Evolutionary conservation across 1,140 invertebrate genomes (phyloP).

Genomic region (Bombus confusus): DNA sequence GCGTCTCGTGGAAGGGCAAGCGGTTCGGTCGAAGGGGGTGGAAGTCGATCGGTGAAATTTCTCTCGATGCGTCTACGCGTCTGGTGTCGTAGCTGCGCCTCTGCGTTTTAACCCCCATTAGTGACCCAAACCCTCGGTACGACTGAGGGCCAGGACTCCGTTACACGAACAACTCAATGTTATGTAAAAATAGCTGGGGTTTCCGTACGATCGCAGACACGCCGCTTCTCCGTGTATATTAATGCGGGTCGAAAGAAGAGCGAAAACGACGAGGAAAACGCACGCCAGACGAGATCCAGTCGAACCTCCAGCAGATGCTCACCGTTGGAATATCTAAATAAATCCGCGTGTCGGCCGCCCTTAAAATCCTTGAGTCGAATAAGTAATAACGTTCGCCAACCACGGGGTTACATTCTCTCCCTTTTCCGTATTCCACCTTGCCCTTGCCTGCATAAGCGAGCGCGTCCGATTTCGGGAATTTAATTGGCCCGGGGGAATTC

Average conservation of each 20-base stretch:
- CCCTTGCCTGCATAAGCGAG: slow-evolving; percentile 71
- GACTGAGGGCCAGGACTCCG: slow-evolving; percentile 18
- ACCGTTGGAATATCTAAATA: slow-evolving; percentile 80
- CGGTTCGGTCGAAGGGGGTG: background rate
- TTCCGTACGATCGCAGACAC: slow-evolving; percentile 17
- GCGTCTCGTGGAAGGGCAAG: no score
- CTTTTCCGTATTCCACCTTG: slow-evolving; percentile 48
- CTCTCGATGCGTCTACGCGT: slow-evolving; percentile 33
- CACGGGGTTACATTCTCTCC: slow-evolving; percentile 47
- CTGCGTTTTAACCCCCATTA: slow-evolving; percentile 80
- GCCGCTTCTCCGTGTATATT: slow-evolving; percentile 70
- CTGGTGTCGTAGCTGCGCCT: slow-evolving; percentile 57
- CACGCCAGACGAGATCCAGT: slow-evolving; percentile 66
- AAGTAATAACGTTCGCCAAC: slow-evolving; percentile 76
- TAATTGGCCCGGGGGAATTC: slow-evolving; percentile 75
- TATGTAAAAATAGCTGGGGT: slow-evolving; percentile 79
- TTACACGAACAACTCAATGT: slow-evolving; percentile 74
- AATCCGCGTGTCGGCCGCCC: slow-evolving; percentile 67
- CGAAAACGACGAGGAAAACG: slow-evolving; percentile 39
- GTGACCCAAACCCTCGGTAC: slow-evolving; percentile 64
- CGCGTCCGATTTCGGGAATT: slow-evolving; percentile 77
- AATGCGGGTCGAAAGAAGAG: slow-evolving; percentile 70
- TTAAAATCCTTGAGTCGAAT: slow-evolving; percentile 75
- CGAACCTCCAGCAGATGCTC: slow-evolving; percentile 78
- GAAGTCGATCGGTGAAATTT: slow-evolving; percentile 29